Percentiles rank a stretch among this genome's conserved stretches.
These are phyloP conservation scores for Aphelinus certus DNA, from an alignment of 1,140 invertebrate species.

Conservation along the genomic window DNA sequence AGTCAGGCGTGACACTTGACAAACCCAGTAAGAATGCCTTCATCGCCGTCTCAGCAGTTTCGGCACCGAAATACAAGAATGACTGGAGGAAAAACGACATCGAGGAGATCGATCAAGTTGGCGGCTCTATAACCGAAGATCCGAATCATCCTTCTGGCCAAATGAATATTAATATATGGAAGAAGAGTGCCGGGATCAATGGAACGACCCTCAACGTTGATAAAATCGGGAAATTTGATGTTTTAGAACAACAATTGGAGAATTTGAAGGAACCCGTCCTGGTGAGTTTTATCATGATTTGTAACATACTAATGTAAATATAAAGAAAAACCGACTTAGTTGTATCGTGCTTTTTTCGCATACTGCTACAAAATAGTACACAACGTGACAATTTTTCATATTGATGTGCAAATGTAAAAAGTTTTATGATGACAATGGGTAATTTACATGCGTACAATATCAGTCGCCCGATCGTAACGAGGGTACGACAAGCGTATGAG, in stretches of 20 bases:
- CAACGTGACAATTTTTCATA: too few species aligned
- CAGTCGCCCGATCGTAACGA: too few species aligned
- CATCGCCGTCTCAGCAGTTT: constrained; percentile 58
- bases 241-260: constrained; percentile 56
- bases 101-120: constrained; percentile 39
- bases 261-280: constrained; percentile 47
- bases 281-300: not conserved
- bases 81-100: constrained; percentile 59
- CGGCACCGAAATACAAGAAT: constrained; percentile 52
- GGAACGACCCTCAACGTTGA: constrained; percentile 20
- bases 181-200: constrained; percentile 45
- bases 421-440: too few species aligned
- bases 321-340: too few species aligned
- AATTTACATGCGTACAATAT: too few species aligned
- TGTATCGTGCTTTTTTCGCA: too few species aligned
- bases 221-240: constrained; percentile 46
- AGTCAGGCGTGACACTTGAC: constrained; percentile 48
- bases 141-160: constrained; percentile 48
- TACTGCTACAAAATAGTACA: too few species aligned
- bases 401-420: too few species aligned
- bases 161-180: constrained; percentile 46
- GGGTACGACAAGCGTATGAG: too few species aligned
- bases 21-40: constrained; percentile 54
- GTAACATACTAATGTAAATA: too few species aligned
- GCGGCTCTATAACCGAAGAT: constrained; percentile 32